Evolutionary conservation across 2,113 vertebrate species (phyloP).

Genomic region (Takifugu flavidus): DNA sequence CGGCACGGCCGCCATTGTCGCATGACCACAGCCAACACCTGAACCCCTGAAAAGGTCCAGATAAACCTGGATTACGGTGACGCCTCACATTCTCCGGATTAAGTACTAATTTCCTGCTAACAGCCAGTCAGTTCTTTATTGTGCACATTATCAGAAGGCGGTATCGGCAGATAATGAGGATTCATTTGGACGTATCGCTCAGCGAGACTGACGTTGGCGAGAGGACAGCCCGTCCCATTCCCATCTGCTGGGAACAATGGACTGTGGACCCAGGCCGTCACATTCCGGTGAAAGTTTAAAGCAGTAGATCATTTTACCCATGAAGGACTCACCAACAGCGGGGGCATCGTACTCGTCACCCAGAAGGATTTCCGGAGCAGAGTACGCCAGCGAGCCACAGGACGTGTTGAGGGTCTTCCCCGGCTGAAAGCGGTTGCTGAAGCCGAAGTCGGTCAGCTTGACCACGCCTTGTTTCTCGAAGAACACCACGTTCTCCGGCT

Average conservation of each 20-base stretch:
- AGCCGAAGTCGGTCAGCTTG: constrained; percentile 97
- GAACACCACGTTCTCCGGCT: constrained; percentile 98
- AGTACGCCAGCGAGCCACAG: constrained; percentile 97
- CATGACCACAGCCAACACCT: no score
- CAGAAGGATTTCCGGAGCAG: constrained; percentile 95
- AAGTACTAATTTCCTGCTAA: neutral
- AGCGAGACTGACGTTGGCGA: neutral
- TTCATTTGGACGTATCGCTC: constrained; percentile 14
- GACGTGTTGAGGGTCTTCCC: constrained; percentile 95
- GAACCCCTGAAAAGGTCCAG: neutral
- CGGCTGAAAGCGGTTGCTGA: constrained; percentile 97
- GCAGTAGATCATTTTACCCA: neutral
- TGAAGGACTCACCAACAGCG: constrained; percentile 79
- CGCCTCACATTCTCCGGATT: neutral
- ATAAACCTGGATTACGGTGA: neutral
- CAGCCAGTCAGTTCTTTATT: neutral
- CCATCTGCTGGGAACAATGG: constrained; percentile 10
- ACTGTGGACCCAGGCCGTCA: constrained; percentile 16
- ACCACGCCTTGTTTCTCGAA: constrained; percentile 98
- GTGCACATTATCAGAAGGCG: neutral
- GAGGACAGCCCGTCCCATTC: constrained; percentile 3
- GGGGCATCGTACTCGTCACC: constrained; percentile 97
- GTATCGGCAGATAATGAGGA: constrained; percentile 15
- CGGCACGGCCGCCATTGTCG: constrained; percentile 1
- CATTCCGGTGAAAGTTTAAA: constrained; percentile 1